Evolutionary conservation across 2,888 invertebrate genomes (phyloP).

Genomic region (Tortricodes alternella): DNA sequence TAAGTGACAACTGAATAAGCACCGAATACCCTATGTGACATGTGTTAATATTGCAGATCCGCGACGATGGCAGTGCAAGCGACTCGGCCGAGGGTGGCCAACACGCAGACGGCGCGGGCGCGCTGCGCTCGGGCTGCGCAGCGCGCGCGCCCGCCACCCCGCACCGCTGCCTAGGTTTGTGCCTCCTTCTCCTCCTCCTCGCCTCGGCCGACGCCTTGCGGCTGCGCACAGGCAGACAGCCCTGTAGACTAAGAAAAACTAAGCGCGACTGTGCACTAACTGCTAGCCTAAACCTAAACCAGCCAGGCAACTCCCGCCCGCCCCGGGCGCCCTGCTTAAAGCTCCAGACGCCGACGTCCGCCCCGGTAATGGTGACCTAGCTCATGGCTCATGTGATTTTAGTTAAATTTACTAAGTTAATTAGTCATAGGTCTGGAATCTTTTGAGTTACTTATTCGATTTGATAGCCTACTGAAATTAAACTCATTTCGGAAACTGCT

Average conservation of each 20-base stretch:
- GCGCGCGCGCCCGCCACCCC: conserved; percentile 61
- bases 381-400: conserved; percentile 66
- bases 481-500: conserved; percentile 15
- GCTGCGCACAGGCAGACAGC: conserved; percentile 48
- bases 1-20: too few relatives aligned
- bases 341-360: conserved; percentile 31
- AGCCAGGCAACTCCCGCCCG: conserved; percentile 48
- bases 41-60: conserved; percentile 55
- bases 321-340: conserved; percentile 65
- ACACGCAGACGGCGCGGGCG: conserved; percentile 43
- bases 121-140: conserved; percentile 58
- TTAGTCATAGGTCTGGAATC: conserved; percentile 23
- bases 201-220: conserved; percentile 55
- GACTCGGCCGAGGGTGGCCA: conserved; percentile 42
- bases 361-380: conserved; percentile 47
- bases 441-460: conserved; percentile 28
- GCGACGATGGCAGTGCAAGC: conserved; percentile 59
- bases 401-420: conserved; percentile 67
- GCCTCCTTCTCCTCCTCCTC: conserved; percentile 67
- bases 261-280: conserved; percentile 74
- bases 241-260: conserved; percentile 56
- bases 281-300: conserved; percentile 59
- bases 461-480: neutral
- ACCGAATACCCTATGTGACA: too few relatives aligned
- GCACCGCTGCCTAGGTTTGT: conserved; percentile 80